These are phyloP conservation scores for Phylloscopus collybita DNA, from an alignment of 2,797 vertebrate genomes.

Conservation along the genomic window DNA sequence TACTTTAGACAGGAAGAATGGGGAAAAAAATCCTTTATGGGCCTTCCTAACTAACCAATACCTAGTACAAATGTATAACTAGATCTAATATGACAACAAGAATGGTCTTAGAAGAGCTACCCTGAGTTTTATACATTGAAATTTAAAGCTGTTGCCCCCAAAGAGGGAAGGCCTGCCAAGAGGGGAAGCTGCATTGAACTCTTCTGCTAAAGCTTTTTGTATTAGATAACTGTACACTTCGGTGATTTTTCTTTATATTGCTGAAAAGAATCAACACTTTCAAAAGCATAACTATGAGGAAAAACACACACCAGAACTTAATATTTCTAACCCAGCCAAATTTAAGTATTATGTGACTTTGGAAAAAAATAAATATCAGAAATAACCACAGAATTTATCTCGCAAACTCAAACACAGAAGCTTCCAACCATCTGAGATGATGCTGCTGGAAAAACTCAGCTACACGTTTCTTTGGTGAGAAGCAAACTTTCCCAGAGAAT, in stretches of 20 bases:
- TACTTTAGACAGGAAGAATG: background rate
- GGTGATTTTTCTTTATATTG: background rate
- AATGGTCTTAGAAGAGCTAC: background rate
- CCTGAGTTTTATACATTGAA: background rate
- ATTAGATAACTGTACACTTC: background rate
- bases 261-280: background rate
- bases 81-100: background rate
- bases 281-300: rapidly evolving
- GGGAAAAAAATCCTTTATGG: background rate
- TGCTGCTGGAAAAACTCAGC: background rate
- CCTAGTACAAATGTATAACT: background rate
- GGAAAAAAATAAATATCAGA: background rate
- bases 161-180: background rate
- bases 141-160: background rate
- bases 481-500: background rate
- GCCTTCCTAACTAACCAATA: background rate
- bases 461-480: background rate
- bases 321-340: background rate
- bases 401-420: background rate
- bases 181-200: background rate
- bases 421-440: background rate
- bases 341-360: background rate
- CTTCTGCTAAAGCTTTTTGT: background rate
- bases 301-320: background rate
- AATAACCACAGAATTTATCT: background rate